Evolutionary conservation across 1,140 invertebrate genomes (phyloP), one percentile per base, ranked within the genome.

Genomic region (Panagrolaimus sp.): DNA sequence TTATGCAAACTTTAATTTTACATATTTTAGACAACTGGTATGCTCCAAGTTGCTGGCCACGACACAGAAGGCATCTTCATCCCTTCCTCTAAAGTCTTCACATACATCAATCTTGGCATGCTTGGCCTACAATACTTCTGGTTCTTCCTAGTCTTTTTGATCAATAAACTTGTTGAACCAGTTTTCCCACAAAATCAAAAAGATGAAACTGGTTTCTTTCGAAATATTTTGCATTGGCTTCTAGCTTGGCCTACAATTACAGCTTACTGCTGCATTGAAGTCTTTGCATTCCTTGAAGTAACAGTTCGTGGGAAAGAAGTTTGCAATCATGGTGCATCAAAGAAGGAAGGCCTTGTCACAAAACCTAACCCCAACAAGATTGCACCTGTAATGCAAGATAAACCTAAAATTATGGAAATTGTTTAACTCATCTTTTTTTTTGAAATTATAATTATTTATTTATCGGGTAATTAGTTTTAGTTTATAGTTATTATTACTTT

Each of bases 91-190:
- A 61, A 63, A 16, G 57, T 64, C 51, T 72, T 77, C 64, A 70
- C 43, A 38, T 68, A 51, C 14, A 71, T 78, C 44, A 68, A 75
- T 68, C 64, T 73, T 45, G 64, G 72, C 13, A 69, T 78, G 27
- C 67, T 74, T 42, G 68, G 64, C 1, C 70, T 75, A 9, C 74
- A 72, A 53, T 78, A 77, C 65, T 63, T 77, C 53, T 68, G 69
- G 72, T 78, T 75, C 76, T 63, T 77, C 47, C 45, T 42, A 13
- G 76, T 78, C 13, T 78, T 77, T 73, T 38, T 77, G 5, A 53
- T 78, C 20, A 78, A 76, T 65, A 45, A 69, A n/a, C 47, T 78
- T 5, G 78, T 66, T 43, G 73, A 74, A 65, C 68, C 65, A 46
- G 72, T 75, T 16, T 77, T 77, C 67, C 74, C 74, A n/a, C 53